These are phyloP conservation scores for Dicentrarchus labrax DNA, from an alignment of 2,113 vertebrate genomes.

Conservation along the genomic window DNA sequence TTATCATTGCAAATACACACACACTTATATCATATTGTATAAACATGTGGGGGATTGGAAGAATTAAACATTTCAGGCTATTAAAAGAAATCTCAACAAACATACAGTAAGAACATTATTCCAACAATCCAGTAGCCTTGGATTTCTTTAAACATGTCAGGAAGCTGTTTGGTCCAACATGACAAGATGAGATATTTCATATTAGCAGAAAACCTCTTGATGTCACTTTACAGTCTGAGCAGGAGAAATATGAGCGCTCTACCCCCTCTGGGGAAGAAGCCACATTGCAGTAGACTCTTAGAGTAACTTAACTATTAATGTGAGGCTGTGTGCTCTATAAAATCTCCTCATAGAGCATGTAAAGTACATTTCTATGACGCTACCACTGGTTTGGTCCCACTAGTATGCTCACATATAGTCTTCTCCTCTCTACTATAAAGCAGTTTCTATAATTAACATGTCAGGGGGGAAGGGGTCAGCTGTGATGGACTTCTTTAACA, in stretches of 20 bases:
- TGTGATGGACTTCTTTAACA: not conserved
- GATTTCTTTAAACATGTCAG: not conserved
- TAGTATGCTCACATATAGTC: not conserved
- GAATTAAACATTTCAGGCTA: slow-evolving; percentile 45
- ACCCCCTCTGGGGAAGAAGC: slow-evolving; percentile 14
- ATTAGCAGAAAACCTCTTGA: slow-evolving; percentile 23
- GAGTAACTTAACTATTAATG: slow-evolving; percentile 49
- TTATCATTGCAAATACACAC: slow-evolving; percentile 62
- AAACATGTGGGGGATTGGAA: slow-evolving; percentile 39
- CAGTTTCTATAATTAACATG: slow-evolving; percentile 37
- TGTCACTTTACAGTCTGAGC: slow-evolving; percentile 35
- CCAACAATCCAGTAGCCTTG: not conserved
- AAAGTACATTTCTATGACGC: slow-evolving; percentile 59
- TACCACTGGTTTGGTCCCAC: slow-evolving; percentile 5
- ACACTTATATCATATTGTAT: slow-evolving; percentile 44
- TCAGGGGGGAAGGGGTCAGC: not conserved
- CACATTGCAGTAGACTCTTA: slow-evolving; percentile 33
- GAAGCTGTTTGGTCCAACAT: slow-evolving; percentile 1
- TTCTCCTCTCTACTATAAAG: slow-evolving; percentile 17
- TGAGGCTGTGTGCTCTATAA: slow-evolving; percentile 27
- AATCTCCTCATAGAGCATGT: slow-evolving; percentile 11
- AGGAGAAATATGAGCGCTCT: slow-evolving; percentile 6
- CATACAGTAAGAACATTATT: not conserved
- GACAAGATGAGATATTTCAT: slow-evolving; percentile 33
- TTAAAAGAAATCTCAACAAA: slow-evolving; percentile 50